Evolutionary conservation across 2,797 vertebrate species (phyloP).

Genomic region (Cryptoprocta ferox): DNA sequence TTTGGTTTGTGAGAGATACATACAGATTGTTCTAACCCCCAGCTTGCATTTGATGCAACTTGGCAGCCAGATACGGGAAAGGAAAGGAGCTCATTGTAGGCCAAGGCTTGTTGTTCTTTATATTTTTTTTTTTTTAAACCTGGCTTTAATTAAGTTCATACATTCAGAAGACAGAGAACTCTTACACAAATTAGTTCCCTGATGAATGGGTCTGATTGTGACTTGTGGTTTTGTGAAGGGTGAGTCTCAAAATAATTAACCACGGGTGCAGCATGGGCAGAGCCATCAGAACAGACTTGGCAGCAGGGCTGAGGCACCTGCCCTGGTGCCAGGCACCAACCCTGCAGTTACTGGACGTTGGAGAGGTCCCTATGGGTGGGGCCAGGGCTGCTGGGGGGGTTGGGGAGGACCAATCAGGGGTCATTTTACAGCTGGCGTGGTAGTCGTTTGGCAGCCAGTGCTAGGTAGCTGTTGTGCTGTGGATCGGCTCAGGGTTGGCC

Average conservation of each 20-base stretch:
- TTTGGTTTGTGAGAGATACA: not conserved
- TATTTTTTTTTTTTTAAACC: not conserved
- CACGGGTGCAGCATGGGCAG: not conserved
- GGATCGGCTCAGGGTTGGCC: not conserved
- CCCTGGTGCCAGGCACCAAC: not conserved
- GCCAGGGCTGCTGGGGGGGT: not conserved
- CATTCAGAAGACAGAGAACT: conserved; percentile 44
- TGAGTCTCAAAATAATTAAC: conserved; percentile 48
- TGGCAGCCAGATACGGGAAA: not conserved
- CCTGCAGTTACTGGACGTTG: not conserved
- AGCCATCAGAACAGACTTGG: not conserved
- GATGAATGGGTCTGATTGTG: conserved; percentile 50
- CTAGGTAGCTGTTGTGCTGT: not conserved
- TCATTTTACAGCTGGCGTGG: not conserved
- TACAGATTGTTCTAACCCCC: not conserved
- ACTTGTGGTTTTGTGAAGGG: conserved; percentile 52
- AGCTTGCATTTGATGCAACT: not conserved
- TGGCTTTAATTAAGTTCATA: conserved; percentile 54
- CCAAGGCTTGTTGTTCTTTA: not conserved
- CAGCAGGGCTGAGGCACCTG: not conserved
- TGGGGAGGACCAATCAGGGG: too few species aligned
- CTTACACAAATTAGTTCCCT: conserved; percentile 42
- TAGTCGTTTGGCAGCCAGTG: not conserved
- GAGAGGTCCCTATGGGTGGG: not conserved
- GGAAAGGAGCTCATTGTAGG: not conserved